Evolutionary conservation across 92 coral and sea anemone species (phyloP), one percentile per base, ranked within the genome.

Genomic region (Zoanthus sansibaricus): DNA sequence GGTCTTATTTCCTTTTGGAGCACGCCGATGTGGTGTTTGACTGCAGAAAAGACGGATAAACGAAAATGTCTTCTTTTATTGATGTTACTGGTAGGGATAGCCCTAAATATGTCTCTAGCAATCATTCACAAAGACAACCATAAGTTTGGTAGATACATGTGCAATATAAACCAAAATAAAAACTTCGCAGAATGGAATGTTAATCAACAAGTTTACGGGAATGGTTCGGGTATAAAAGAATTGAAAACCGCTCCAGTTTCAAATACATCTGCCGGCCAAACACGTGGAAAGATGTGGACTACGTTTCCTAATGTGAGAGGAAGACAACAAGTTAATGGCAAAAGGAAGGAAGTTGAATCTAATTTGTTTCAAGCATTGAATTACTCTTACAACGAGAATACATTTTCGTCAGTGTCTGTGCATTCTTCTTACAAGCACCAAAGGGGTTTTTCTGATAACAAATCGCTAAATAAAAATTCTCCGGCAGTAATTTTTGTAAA

Each of bases 1-100:
- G 89, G 94, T 52, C 78, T 97, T 37, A 86, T 97, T 7, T 69
- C 91, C 15, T 95, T 93, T 42, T 97, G 98, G 99, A 92, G 95
- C 78, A 87, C 95, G 33, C 93, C 98, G 56, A 73, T 89, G 3
- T 88, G 94, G 93, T 74, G 85, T 78, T 51, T 90, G 91, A 52
- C 79, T 25, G 94, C 95, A 11, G 98, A 94, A 84, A 94, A 73
- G 83, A 73, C 90, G 37, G 91, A 92, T 72, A 94, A 91, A 56
- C 82, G 98, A 68, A 94, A 93, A 71, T 91, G 93, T 59, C 67
- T 94, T 17, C 45, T 94, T 46, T 93, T 94, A 5, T 51, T 78
- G 79, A 77, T 94, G 69, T 71, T 94, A 15, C 32, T 94, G 58
- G 94, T 88, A 45, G 92, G 94, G 10, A 88, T 93, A 33, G 86